phyloP scores from a whole-genome alignment of 35 echinoderm and acorn worm genomes.

The Stichopus chloronotus region DNA sequence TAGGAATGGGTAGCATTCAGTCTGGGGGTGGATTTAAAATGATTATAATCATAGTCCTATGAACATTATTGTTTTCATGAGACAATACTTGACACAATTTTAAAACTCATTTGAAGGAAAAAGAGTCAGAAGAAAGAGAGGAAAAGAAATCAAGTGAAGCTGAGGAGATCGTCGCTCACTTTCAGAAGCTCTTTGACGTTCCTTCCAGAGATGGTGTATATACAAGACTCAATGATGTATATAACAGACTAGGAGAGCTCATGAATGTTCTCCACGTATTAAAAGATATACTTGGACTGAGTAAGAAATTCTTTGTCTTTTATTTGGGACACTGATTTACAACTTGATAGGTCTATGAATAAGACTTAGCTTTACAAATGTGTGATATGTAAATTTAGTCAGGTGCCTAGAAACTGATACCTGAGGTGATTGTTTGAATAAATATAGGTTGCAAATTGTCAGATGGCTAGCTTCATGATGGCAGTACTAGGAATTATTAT shows the following conservation, averaged over 20 bases:
- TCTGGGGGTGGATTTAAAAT: neutral
- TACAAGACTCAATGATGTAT: conserved; percentile 81
- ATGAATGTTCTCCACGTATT: conserved; percentile 77
- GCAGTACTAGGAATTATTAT: no score
- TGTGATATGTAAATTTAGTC: no score
- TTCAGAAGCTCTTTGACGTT: conserved; percentile 87
- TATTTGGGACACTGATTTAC: no score
- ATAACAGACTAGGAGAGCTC: conserved; percentile 73
- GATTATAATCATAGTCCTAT: no score
- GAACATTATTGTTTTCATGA: no score
- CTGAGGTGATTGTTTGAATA: no score
- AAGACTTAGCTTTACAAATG: no score
- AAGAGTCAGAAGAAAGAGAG: neutral
- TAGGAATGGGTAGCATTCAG: no score
- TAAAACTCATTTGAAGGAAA: conserved; percentile 23
- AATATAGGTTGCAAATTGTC: no score
- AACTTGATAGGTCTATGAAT: no score
- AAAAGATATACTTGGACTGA: conserved; percentile 73
- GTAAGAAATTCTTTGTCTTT: conserved; percentile 53
- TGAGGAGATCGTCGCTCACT: conserved; percentile 75
- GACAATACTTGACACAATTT: neutral
- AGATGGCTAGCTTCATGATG: no score
- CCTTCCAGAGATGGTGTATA: conserved; percentile 75
- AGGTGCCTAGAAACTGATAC: no score
- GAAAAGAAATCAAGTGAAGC: conserved; percentile 63